Evolutionary conservation across 2,888 invertebrate genomes (phyloP).

Genomic region (Tipula unca): DNA sequence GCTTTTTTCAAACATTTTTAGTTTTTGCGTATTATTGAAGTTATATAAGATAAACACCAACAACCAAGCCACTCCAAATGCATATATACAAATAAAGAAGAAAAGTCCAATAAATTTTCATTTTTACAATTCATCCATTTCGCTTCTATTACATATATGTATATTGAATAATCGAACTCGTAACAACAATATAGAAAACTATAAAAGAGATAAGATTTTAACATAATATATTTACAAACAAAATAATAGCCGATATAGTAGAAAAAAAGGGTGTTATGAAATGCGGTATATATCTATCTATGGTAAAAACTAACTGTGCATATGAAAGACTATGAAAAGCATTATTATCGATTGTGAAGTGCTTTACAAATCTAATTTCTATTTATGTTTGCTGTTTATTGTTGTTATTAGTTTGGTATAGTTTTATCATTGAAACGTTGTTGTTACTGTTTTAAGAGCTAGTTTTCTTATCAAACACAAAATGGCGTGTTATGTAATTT

Average conservation of each 20-base stretch:
- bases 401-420: background rate
- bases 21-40: too few relatives aligned
- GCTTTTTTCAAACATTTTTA: too few relatives aligned
- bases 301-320: background rate
- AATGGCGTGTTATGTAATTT: background rate
- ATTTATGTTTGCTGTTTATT: background rate
- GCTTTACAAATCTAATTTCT: background rate
- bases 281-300: too few relatives aligned
- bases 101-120: too few relatives aligned
- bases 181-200: background rate
- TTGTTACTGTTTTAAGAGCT: background rate
- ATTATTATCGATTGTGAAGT: background rate
- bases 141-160: too few relatives aligned
- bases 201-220: background rate
- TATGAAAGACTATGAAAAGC: background rate
- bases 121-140: too few relatives aligned
- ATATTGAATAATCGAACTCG: too few relatives aligned
- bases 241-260: background rate
- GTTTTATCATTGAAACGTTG: background rate
- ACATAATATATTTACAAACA: background rate
- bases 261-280: background rate
- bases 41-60: too few relatives aligned
- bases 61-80: too few relatives aligned
- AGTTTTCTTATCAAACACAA: background rate
- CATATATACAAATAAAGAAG: too few relatives aligned